Percentiles rank a stretch among this genome's conserved stretches.
Conservation (phyloP, 2,113 vertebrate species). For the Scartelaos histophorus region DNA sequence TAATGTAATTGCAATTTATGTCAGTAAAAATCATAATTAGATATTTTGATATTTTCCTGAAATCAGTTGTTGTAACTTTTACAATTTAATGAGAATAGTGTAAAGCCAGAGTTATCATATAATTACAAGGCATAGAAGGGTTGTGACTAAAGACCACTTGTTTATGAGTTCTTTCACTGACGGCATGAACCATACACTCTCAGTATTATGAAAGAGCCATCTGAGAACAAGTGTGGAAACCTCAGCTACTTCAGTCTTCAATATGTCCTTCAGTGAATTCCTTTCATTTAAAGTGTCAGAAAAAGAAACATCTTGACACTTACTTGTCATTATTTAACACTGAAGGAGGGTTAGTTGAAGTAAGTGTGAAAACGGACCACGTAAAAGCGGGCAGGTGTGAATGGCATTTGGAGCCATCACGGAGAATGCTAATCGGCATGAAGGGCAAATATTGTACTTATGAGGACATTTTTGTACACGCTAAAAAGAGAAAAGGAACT, state of each 20-base stretch:
- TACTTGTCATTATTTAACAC: conserved; percentile 19
- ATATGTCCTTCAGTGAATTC: conserved; percentile 38
- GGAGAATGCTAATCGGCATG: conserved; percentile 21
- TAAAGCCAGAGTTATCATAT: too few species aligned
- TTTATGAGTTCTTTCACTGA: not conserved
- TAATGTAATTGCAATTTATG: too few species aligned
- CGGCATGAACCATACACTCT: not conserved
- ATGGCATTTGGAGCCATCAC: conserved; percentile 44
- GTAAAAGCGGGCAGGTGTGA: conserved; percentile 29
- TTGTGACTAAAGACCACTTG: not conserved
- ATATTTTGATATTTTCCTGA: too few species aligned
- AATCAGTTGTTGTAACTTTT: too few species aligned
- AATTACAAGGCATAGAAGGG: not conserved
- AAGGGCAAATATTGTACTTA: conserved; percentile 52
- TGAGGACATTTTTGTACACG: conserved; percentile 80
- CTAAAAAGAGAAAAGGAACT: conserved; percentile 71
- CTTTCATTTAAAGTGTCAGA: conserved; percentile 34
- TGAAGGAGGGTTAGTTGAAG: conserved; percentile 23
- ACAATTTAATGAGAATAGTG: too few species aligned
- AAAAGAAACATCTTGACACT: conserved; percentile 16
- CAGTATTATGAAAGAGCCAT: not conserved
- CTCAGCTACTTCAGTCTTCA: conserved; percentile 16
- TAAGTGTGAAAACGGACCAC: conserved; percentile 5
- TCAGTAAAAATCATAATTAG: too few species aligned
- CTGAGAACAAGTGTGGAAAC: conserved; percentile 23